Conservation (phyloP, 2,113 vertebrate species). For the Leucoraja erinaceus region DNA sequence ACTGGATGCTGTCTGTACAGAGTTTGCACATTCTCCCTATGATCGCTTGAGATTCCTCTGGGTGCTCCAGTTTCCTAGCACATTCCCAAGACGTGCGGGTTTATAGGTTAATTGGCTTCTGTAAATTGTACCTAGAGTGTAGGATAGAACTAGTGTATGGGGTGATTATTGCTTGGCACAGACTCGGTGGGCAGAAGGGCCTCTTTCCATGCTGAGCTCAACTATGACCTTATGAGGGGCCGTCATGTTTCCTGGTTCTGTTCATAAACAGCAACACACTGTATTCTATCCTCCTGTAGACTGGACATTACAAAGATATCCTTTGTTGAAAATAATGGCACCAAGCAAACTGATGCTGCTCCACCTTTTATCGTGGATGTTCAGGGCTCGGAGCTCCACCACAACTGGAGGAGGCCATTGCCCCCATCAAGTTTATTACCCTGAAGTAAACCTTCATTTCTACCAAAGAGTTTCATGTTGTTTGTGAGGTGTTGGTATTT, state of each 20-base stretch:
- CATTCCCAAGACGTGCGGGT: too few species aligned
- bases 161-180: too few species aligned
- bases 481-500: not conserved
- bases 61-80: too few species aligned
- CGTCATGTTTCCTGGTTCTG: not conserved
- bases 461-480: not conserved
- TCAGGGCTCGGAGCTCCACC: not conserved
- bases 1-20: too few species aligned
- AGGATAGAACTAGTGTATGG: too few species aligned
- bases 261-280: not conserved
- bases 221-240: too few species aligned
- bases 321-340: not conserved
- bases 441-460: not conserved
- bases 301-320: not conserved
- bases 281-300: not conserved
- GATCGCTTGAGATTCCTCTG: too few species aligned
- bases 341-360: not conserved
- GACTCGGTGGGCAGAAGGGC: too few species aligned
- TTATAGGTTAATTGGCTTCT: too few species aligned
- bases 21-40: too few species aligned
- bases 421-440: not conserved
- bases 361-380: not conserved
- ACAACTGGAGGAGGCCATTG: not conserved
- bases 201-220: too few species aligned
- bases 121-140: too few species aligned